A percentile compares a stretch with the other conserved stretches of the same genome.
These are phyloP conservation scores for Macrotis lagotis DNA, from an alignment of 2,113 vertebrate genomes.

Conservation along the genomic window DNA sequence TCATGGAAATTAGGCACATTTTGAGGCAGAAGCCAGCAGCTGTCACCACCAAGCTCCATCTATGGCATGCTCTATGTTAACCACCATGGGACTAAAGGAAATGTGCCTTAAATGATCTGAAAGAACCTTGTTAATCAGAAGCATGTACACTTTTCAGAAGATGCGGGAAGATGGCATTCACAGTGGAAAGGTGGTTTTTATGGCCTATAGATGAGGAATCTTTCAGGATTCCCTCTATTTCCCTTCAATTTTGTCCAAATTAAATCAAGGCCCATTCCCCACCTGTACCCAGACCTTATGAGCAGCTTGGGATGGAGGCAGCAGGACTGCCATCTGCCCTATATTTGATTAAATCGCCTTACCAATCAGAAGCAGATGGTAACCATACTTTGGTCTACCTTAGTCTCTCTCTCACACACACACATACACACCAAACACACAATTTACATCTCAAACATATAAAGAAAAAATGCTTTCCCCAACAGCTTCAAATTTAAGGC, in stretches of 20 bases:
- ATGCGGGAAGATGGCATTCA: background rate
- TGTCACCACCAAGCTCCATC: background rate
- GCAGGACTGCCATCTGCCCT: conserved; percentile 26
- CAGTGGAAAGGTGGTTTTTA: conserved; percentile 32
- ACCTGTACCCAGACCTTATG: background rate
- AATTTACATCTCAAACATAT: background rate
- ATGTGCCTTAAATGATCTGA: conserved; percentile 38
- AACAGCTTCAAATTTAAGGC: background rate
- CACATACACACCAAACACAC: accelerated
- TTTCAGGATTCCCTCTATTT: background rate
- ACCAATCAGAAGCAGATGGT: background rate
- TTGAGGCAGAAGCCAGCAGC: background rate
- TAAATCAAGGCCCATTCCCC: background rate
- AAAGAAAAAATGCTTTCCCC: accelerated
- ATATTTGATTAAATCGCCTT: conserved; percentile 26
- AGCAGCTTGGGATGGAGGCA: conserved; percentile 32
- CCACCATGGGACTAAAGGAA: conserved; percentile 48
- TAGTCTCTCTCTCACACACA: background rate
- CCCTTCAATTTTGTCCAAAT: conserved; percentile 24
- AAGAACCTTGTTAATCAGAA: conserved; percentile 38
- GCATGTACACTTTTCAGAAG: conserved; percentile 57
- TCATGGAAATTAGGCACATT: conserved; percentile 7
- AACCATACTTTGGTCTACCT: background rate
- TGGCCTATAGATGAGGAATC: background rate
- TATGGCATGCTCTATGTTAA: background rate